These are phyloP conservation scores for Hydrotaea cyrtoneurina DNA, from an alignment of 2,888 invertebrate genomes.

Conservation along the genomic window DNA sequence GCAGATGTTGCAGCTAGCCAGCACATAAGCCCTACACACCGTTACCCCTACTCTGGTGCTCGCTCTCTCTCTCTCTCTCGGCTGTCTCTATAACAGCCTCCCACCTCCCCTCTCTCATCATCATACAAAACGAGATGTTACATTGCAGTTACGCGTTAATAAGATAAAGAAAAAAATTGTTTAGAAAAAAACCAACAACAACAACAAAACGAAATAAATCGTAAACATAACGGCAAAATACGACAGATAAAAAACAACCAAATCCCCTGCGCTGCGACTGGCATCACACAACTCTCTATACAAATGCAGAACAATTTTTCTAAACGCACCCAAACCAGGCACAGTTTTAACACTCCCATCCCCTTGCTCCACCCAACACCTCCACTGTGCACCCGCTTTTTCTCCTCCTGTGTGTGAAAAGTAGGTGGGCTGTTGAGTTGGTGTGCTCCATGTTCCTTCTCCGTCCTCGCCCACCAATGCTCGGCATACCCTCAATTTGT, in stretches of 20 bases:
- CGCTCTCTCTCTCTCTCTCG: background rate
- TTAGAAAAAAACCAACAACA: conserved; percentile 18
- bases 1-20: background rate
- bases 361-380: background rate
- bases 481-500: conserved; percentile 20
- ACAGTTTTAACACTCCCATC: background rate
- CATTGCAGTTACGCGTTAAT: conserved; percentile 76
- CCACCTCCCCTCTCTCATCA: too few species aligned
- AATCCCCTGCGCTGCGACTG: background rate
- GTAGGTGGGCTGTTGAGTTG: background rate
- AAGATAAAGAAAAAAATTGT: conserved; percentile 58
- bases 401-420: background rate
- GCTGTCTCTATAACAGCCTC: background rate
- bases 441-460: background rate
- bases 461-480: background rate
- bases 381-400: background rate
- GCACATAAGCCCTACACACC: conserved; percentile 6
- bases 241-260: background rate
- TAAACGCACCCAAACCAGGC: conserved; percentile 21
- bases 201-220: conserved; percentile 42
- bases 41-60: background rate
- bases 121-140: background rate
- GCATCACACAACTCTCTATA: conserved; percentile 33
- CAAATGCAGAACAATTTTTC: background rate
- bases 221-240: conserved; percentile 48